Percentiles rank a stretch among this genome's conserved stretches.
Evolutionary conservation across 2,888 invertebrate species (phyloP).

Genomic region (Aspidapion aeneum): DNA sequence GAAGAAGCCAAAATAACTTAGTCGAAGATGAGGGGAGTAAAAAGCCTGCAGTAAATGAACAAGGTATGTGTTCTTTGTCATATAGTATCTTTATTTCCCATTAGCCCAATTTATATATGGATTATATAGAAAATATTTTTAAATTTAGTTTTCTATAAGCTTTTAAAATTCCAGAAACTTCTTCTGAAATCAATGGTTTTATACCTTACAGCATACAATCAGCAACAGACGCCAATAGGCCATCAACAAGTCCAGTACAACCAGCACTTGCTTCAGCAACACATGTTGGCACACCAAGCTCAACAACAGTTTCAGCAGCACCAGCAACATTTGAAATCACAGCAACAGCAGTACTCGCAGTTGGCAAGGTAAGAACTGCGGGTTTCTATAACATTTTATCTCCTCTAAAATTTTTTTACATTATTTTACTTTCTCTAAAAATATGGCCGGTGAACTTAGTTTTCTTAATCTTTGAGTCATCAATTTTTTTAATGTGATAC

Average conservation of each 20-base stretch:
- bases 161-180: background rate
- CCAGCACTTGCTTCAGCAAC: constrained; percentile 50
- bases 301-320: constrained; percentile 38
- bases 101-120: too few species aligned
- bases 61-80: constrained; percentile 48
- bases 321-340: constrained; percentile 38
- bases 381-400: too few species aligned
- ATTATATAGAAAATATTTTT: too few species aligned
- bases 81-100: background rate
- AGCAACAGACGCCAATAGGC: constrained; percentile 40
- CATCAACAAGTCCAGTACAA: constrained; percentile 43
- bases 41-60: constrained; percentile 51
- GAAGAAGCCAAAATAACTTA: constrained; percentile 48
- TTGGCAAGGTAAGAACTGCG: constrained; percentile 43
- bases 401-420: too few species aligned
- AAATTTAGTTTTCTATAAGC: background rate
- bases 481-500: too few species aligned
- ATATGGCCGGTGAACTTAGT: too few species aligned
- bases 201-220: constrained; percentile 42
- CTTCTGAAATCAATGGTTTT: background rate
- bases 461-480: too few species aligned
- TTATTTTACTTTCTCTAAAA: too few species aligned
- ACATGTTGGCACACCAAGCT: constrained; percentile 46
- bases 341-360: constrained; percentile 44
- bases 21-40: constrained; percentile 31